A percentile compares a stretch with the other conserved stretches of the same genome.
phyloP scores from a whole-genome alignment of 2,888 invertebrate species.

The Apotomis turbidana region DNA sequence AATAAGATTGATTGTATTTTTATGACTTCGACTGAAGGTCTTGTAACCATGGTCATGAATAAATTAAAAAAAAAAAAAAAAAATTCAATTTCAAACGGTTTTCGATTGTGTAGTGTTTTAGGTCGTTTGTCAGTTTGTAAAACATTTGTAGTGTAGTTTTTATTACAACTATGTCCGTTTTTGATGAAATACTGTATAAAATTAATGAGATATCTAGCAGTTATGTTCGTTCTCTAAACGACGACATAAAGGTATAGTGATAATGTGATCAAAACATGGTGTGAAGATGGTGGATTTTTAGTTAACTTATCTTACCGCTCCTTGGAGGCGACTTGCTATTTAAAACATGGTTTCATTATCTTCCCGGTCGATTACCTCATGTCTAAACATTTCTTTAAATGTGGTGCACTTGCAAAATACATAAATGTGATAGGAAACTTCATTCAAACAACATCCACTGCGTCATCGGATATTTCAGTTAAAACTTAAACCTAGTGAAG shows the following conservation, averaged over 20 bases:
- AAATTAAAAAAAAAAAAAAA: too few relatives aligned
- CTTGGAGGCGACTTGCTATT: not conserved
- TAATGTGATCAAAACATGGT: conserved; percentile 15
- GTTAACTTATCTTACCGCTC: conserved; percentile 3
- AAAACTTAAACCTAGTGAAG: not conserved
- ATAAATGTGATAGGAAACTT: not conserved
- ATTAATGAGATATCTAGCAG: conserved; percentile 64
- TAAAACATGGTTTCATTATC: not conserved
- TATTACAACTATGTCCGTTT: conserved; percentile 73
- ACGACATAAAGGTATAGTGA: conserved; percentile 67
- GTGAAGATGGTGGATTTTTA: conserved; percentile 20
- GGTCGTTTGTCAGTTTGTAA: conserved; percentile 66
- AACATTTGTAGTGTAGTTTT: conserved; percentile 62
- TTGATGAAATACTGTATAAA: conserved; percentile 70
- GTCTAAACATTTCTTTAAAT: not conserved
- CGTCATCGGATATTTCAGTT: not conserved
- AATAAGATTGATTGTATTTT: too few relatives aligned
- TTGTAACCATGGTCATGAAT: too few relatives aligned
- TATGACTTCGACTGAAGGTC: too few relatives aligned
- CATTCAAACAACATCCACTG: not conserved
- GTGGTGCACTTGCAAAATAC: not conserved
- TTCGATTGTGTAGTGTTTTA: conserved; percentile 67
- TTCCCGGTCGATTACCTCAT: too few relatives aligned
- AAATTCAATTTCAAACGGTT: conserved; percentile 82
- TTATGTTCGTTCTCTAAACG: conserved; percentile 60